Evolutionary conservation across 2,797 vertebrate genomes (phyloP), one percentile per base, ranked within the genome.

Genomic region (Discoglossus pictus): DNA sequence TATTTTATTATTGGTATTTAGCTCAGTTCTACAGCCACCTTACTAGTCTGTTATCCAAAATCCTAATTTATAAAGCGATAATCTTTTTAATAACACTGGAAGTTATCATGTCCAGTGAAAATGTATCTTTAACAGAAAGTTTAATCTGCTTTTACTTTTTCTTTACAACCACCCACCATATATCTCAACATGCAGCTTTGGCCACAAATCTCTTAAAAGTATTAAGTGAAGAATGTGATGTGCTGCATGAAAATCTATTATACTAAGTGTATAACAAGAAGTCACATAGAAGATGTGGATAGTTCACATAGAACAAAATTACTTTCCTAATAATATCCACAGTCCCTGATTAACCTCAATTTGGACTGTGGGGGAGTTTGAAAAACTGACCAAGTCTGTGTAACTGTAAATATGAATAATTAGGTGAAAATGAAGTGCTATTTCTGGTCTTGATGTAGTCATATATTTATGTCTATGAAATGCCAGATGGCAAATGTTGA

Each of bases 141-240:
- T n/a, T n/a, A n/a, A n/a, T n/a, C n/a, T n/a, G n/a, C n/a, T n/a
- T n/a, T n/a, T n/a, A n/a, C n/a, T n/a, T n/a, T n/a, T n/a, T n/a
- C n/a, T n/a, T n/a, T n/a, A n/a, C n/a, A n/a, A n/a, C n/a, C n/a
- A n/a, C n/a, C n/a, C n/a, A n/a, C n/a, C n/a, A n/a, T n/a, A n/a
- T n/a, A n/a, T n/a, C n/a, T n/a, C n/a, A n/a, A n/a, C n/a, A n/a
- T n/a, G n/a, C n/a, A n/a, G n/a, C n/a, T n/a, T n/a, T n/a, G n/a
- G n/a, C n/a, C n/a, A n/a, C n/a, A n/a, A n/a, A n/a, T n/a, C n/a
- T n/a, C n/a, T n/a, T n/a, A n/a, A n/a, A n/a, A n/a, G n/a, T n/a
- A n/a, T n/a, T n/a, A n/a, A n/a, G n/a, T 74, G 74, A n/a, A 16
- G 23, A 4, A 42, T 42, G 13, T 24, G 38, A 34, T 72, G 72